Evolutionary conservation across 2,888 invertebrate genomes (phyloP).

Genomic region (Azorinus chamasolen): DNA sequence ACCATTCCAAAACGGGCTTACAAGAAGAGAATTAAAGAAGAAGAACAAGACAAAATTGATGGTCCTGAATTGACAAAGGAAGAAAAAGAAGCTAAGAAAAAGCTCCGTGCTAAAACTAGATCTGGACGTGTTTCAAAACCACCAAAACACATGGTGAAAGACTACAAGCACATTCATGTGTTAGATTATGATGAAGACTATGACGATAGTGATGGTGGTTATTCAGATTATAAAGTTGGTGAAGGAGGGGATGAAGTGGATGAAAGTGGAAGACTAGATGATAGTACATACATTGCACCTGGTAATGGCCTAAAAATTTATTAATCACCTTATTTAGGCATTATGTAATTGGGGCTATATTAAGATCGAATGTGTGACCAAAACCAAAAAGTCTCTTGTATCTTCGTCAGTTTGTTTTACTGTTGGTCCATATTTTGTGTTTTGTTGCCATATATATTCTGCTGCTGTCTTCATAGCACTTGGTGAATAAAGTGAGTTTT

Average conservation of each 20-base stretch:
- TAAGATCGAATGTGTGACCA: background rate
- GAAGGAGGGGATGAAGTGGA: slow-evolving; percentile 79
- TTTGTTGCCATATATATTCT: too few species aligned
- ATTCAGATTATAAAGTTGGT: slow-evolving; percentile 88
- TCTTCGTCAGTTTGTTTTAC: background rate
- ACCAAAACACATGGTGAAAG: slow-evolving; percentile 89
- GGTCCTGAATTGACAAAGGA: slow-evolving; percentile 85
- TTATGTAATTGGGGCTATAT: background rate
- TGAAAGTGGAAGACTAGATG: slow-evolving; percentile 45
- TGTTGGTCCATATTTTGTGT: too few species aligned
- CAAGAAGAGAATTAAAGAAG: slow-evolving; percentile 68
- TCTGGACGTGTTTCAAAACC: slow-evolving; percentile 88
- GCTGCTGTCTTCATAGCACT: too few species aligned
- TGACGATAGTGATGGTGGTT: slow-evolving; percentile 89
- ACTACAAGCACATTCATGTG: slow-evolving; percentile 89
- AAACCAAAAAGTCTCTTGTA: background rate
- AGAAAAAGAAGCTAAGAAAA: slow-evolving; percentile 87
- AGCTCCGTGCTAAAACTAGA: slow-evolving; percentile 88
- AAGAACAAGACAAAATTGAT: slow-evolving; percentile 76
- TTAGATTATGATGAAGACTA: slow-evolving; percentile 88
- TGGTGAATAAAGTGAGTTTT: too few species aligned
- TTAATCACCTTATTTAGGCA: too few species aligned
- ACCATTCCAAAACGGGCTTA: slow-evolving; percentile 56
- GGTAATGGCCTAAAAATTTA: slow-evolving; percentile 13
- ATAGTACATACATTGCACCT: slow-evolving; percentile 44